Evolutionary conservation across 2,113 vertebrate genomes (phyloP), one percentile per base, ranked within the genome.

Genomic region (Pipra filicauda): DNA sequence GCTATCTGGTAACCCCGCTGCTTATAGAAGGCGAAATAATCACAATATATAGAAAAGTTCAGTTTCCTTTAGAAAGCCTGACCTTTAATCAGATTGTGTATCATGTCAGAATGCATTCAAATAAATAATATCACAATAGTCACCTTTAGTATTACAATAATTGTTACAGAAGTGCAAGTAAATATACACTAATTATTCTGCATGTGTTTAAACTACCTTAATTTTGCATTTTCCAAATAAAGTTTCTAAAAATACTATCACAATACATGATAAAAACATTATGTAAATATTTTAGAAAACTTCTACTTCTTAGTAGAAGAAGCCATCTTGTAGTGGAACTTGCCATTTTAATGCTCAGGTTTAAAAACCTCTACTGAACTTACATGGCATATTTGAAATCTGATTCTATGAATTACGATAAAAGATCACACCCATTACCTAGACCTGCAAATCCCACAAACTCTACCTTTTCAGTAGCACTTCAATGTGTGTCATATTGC

Each of bases 391-490:
- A 61, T 69, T 61, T 3, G 4, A 61, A 81, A 55, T 67, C 31
- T 67, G 15, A 64, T 90, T 55, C 48, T 55, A n/a, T 61, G 8
- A 74, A 77, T 46, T 51, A 74, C 23, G 65, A 6, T 18, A 59
- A 37, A 51, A 87, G 28, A 59, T 31, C 51, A 85, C 37, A 54
- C 17, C 8, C 28, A 27, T 31, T n/a, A 41, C 13, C 35, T n/a
- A 51, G 12, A 71, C n/a, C 33, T 59, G 35, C 24, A 90, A 82
- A 41, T n/a, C 51, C 31, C 44, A 70, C 33, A 95, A 66, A 88
- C 21, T 97, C 65, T 98, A 99, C 99, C 99, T 99, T 87, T 98
- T 98, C 89, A 99, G 95, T 17, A 99, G 97, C 64, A 98, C 95
- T 93, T 97, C 97, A 92, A 99, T 95, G 71, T 99, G 98, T 2